phyloP scores from a whole-genome alignment of 1,140 invertebrate genomes.

The Bathynomus jamesi region DNA sequence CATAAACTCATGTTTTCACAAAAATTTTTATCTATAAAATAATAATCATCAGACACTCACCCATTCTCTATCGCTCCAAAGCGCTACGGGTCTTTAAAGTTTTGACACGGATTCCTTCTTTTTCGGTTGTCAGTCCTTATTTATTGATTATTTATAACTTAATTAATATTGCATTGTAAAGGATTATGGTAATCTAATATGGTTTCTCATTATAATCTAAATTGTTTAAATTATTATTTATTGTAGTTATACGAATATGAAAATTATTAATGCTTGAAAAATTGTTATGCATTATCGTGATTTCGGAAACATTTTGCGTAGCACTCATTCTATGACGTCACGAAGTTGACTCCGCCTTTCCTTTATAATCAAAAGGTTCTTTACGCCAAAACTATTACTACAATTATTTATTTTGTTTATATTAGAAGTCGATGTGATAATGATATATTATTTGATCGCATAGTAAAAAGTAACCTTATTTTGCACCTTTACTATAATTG shows the following conservation, averaged over 20 bases:
- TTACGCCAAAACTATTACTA: neutral
- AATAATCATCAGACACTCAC: constrained; percentile 37
- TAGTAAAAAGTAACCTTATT: neutral
- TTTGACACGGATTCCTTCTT: constrained; percentile 1
- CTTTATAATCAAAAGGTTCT: neutral
- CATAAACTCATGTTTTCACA: constrained; percentile 33
- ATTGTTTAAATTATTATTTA: neutral
- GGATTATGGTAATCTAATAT: neutral
- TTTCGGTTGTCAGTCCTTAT: neutral
- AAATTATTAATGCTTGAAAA: neutral
- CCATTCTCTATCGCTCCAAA: constrained; percentile 35
- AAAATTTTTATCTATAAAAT: constrained; percentile 37
- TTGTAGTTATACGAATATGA: neutral
- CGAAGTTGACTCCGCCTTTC: neutral
- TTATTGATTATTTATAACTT: neutral
- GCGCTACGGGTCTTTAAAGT: constrained; percentile 25
- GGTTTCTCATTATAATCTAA: neutral
- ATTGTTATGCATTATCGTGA: no score
- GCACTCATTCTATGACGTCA: neutral
- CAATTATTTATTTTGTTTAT: neutral
- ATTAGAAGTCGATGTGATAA: neutral
- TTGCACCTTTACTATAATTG: no score
- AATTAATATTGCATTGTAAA: neutral
- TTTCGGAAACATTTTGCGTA: neutral
- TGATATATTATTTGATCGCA: neutral